Conservation (phyloP, 2,113 vertebrate genomes). For the Bubo blakistoni region DNA sequence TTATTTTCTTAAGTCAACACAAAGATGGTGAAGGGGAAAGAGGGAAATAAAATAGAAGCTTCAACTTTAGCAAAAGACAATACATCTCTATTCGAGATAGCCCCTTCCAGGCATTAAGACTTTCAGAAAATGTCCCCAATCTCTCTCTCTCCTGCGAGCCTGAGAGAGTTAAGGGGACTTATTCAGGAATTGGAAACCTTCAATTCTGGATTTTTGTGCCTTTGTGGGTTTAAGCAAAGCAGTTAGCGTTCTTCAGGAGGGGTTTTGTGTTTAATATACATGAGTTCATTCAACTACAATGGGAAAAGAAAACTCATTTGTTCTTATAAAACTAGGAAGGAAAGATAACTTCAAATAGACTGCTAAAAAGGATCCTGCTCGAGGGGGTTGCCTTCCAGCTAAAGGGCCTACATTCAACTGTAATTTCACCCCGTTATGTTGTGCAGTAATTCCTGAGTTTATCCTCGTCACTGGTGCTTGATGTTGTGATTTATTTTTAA, state of each 20-base stretch:
- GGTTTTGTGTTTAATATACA: constrained; percentile 61
- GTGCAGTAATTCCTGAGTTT: neutral
- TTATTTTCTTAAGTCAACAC: constrained; percentile 44
- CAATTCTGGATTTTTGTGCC: constrained; percentile 26
- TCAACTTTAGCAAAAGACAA: constrained; percentile 38
- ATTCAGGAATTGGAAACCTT: constrained; percentile 37
- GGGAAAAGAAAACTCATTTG: constrained; percentile 44
- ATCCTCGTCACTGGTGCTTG: neutral
- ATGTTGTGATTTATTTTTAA: constrained; percentile 32
- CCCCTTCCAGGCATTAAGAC: constrained; percentile 13
- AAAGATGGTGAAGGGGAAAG: constrained; percentile 28
- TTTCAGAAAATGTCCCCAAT: neutral
- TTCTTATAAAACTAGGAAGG: constrained; percentile 45
- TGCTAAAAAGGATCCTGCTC: neutral
- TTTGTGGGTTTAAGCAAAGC: constrained; percentile 43
- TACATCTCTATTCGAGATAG: neutral
- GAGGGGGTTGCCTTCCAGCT: neutral
- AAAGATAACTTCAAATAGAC: constrained; percentile 24
- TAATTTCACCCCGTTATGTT: neutral
- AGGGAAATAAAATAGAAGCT: constrained; percentile 40
- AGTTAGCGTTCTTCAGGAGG: constrained; percentile 30
- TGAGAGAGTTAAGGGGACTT: constrained; percentile 51
- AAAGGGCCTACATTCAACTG: neutral
- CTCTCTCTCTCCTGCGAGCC: neutral
- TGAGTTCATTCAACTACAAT: constrained; percentile 49